phyloP scores from a whole-genome alignment of 2,888 invertebrate genomes.

The Drosophila anomalata region DNA sequence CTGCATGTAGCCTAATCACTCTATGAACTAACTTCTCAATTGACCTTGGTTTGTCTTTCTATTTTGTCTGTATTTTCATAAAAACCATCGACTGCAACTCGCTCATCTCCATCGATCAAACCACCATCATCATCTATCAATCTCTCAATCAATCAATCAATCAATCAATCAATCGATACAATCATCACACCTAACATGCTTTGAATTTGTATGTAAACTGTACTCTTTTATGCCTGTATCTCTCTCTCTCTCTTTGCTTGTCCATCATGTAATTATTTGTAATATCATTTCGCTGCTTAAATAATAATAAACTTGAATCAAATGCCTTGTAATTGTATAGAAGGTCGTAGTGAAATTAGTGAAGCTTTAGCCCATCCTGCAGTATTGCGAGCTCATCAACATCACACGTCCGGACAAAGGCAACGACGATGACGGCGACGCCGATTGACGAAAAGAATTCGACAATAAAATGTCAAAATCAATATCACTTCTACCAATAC shows the following conservation, averaged over 20 bases:
- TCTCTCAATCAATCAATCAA: conserved; percentile 26
- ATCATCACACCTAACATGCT: conserved; percentile 31
- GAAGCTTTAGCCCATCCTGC: conserved; percentile 83
- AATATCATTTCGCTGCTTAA: conserved; percentile 8
- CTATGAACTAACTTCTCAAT: conserved; percentile 22
- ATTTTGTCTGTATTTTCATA: conserved; percentile 34
- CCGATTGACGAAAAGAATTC: conserved; percentile 40
- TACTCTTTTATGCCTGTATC: conserved; percentile 46
- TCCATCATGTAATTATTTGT: conserved; percentile 2
- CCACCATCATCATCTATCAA: conserved; percentile 10
- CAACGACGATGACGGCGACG: conserved; percentile 14
- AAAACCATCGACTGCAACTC: conserved; percentile 34
- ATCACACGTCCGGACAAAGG: conserved; percentile 71
- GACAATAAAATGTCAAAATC: not conserved
- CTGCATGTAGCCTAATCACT: conserved; percentile 31
- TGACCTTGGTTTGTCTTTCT: conserved; percentile 36
- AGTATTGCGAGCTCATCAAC: conserved; percentile 81
- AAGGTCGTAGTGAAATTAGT: conserved; percentile 84
- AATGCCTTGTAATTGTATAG: conserved; percentile 60
- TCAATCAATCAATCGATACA: conserved; percentile 44
- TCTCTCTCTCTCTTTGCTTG: conserved; percentile 5
- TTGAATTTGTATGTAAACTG: conserved; percentile 55
- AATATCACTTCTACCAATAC: conserved; percentile 18
- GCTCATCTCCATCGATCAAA: conserved; percentile 42
- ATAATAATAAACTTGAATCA: not conserved